Conservation (phyloP, 2,888 invertebrate genomes). For the Conomelus anceps region DNA sequence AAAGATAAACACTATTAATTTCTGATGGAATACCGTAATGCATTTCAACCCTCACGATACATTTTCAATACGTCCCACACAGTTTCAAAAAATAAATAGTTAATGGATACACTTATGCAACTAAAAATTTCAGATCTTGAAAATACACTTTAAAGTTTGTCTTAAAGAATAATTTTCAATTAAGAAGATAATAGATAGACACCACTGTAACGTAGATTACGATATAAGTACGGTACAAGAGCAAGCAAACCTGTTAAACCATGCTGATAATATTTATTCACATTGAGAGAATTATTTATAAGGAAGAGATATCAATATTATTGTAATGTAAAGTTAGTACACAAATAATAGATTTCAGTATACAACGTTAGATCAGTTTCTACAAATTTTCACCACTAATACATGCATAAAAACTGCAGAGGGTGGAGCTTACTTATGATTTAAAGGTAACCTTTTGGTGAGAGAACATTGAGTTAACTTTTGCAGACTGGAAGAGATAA, state of each 20-base stretch:
- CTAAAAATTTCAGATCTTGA: neutral
- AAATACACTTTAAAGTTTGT: neutral
- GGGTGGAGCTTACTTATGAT: slow-evolving; percentile 7
- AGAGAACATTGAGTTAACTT: neutral
- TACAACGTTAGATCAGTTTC: neutral
- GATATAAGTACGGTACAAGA: neutral
- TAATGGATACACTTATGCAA: neutral
- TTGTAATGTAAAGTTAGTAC: neutral
- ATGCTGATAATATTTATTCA: neutral
- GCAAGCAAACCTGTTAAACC: neutral
- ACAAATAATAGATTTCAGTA: neutral
- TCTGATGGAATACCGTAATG: too few species aligned
- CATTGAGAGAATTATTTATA: neutral
- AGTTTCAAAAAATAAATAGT: neutral
- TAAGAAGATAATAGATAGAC: neutral
- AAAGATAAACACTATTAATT: too few species aligned
- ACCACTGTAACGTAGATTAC: neutral
- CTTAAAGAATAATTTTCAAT: neutral
- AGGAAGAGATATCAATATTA: neutral
- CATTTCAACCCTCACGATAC: neutral
- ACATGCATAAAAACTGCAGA: neutral
- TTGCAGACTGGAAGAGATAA: neutral
- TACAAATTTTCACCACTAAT: neutral
- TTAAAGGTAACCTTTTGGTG: slow-evolving; percentile 11
- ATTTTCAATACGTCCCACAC: neutral